These are phyloP conservation scores for Myiozetetes cayanensis DNA, from an alignment of 2,113 vertebrate genomes.

Conservation along the genomic window DNA sequence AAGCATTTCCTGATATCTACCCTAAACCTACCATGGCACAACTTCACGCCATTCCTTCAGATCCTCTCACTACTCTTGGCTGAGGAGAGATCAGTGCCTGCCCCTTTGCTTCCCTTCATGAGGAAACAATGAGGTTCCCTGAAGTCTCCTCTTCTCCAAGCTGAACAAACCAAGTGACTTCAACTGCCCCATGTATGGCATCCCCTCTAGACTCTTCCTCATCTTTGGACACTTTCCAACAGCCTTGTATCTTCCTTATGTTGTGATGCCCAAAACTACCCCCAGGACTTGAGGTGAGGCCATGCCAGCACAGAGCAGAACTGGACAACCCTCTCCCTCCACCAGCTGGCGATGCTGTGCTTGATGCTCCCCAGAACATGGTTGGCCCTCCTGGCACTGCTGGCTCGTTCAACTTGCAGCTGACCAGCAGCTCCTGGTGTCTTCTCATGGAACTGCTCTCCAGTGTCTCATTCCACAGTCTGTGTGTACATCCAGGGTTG, in stretches of 20 bases:
- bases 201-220: not conserved
- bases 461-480: not conserved
- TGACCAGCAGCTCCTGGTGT: fast-evolving
- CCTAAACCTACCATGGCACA: not conserved
- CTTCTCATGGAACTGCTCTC: not conserved
- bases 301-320: fast-evolving
- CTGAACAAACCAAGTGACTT: not conserved
- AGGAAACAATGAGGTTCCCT: not conserved
- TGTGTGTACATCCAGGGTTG: not conserved
- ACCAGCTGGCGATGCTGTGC: fast-evolving
- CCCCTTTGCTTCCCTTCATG: fast-evolving
- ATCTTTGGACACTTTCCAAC: not conserved
- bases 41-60: not conserved
- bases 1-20: not conserved
- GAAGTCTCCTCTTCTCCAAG: not conserved
- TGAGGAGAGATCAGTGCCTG: no score
- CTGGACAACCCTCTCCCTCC: not conserved
- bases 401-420: fast-evolving
- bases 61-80: not conserved
- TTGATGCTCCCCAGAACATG: fast-evolving
- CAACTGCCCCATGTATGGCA: fast-evolving
- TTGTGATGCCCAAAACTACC: not conserved
- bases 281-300: not conserved
- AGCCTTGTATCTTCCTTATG: not conserved
- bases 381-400: not conserved